These are phyloP conservation scores for Hydrolagus colliei DNA, from an alignment of 2,797 vertebrate genomes.

Conservation along the genomic window DNA sequence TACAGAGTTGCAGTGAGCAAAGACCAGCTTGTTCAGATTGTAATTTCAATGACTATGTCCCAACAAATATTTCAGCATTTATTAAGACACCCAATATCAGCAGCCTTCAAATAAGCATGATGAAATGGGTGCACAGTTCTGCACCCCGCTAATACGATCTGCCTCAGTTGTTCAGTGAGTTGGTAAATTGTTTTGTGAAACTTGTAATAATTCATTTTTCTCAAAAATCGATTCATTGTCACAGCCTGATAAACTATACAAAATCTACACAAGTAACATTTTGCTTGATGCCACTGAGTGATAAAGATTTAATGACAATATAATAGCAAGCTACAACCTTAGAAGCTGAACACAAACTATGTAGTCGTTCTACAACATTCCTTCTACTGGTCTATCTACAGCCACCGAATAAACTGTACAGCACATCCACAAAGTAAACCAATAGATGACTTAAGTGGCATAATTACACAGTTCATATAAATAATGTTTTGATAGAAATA, in stretches of 20 bases:
- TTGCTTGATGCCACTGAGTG: conserved; percentile 53
- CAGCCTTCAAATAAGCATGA: not conserved
- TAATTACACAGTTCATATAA: conserved; percentile 66
- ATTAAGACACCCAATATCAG: not conserved
- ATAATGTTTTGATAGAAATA: conserved; percentile 73
- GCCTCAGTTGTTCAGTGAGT: not conserved
- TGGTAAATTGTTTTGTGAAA: not conserved
- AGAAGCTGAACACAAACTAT: conserved; percentile 42
- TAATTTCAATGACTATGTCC: not conserved
- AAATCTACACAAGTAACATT: conserved; percentile 81
- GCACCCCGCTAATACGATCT: too few species aligned
- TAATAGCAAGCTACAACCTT: conserved; percentile 48
- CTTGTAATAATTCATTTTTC: not conserved
- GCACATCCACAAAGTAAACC: conserved; percentile 56
- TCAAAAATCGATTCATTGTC: not conserved
- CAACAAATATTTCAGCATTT: not conserved
- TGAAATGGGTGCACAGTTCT: not conserved
- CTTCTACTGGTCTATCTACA: conserved; percentile 55
- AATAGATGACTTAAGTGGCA: conserved; percentile 48
- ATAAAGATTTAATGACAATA: conserved; percentile 37
- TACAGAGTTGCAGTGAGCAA: not conserved
- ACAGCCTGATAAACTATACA: conserved; percentile 48
- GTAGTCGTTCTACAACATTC: conserved; percentile 47
- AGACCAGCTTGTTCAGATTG: not conserved
- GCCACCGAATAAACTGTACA: conserved; percentile 64